Conservation (phyloP, 2,113 vertebrate species). For the Pterocles gutturalis region DNA sequence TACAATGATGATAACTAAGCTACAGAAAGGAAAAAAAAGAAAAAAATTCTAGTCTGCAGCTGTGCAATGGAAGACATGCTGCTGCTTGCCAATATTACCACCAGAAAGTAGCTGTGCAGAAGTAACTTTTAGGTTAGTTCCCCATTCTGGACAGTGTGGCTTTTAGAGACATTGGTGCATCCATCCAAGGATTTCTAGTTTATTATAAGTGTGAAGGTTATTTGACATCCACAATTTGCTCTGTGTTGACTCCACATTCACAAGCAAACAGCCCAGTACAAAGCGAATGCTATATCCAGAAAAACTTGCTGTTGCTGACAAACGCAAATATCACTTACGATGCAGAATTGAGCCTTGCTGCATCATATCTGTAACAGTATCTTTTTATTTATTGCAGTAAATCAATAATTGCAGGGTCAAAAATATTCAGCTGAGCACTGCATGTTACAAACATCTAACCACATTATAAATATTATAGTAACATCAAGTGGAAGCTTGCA, state of each 20-base stretch:
- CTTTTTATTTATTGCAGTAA: not conserved
- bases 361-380: not conserved
- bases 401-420: not conserved
- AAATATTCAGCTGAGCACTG: not conserved
- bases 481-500: not conserved
- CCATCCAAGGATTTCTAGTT: not conserved
- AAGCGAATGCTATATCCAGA: not conserved
- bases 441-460: not conserved
- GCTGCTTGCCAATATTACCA: not conserved
- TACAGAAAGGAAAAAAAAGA: not conserved
- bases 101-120: not conserved
- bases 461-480: not conserved
- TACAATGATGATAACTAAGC: not conserved
- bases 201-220: not conserved
- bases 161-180: not conserved
- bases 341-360: not conserved
- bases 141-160: not conserved
- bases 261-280: not conserved
- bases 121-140: not conserved
- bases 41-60: not conserved
- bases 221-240: not conserved
- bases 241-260: not conserved
- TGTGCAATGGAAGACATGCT: rapidly evolving
- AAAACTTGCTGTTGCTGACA: not conserved
- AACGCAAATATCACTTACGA: not conserved